A percentile compares a stretch with the other conserved stretches of the same genome.
Conservation (phyloP, 2,113 vertebrate genomes). For the Jaculus jaculus region DNA sequence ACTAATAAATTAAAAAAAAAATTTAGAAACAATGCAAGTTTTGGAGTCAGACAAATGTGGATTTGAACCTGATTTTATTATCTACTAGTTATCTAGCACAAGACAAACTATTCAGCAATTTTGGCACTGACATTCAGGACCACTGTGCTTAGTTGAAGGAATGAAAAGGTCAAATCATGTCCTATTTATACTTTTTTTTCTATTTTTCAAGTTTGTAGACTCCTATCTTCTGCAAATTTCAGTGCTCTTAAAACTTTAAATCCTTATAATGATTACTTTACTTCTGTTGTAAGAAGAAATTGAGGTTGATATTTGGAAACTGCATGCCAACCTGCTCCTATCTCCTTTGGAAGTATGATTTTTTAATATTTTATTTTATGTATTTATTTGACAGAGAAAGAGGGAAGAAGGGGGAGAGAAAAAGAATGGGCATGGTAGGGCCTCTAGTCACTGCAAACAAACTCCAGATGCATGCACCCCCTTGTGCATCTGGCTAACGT, state of each 20-base stretch:
- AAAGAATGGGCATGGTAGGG: too few species aligned
- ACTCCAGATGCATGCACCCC: too few species aligned
- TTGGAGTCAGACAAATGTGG: not conserved
- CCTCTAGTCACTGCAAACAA: too few species aligned
- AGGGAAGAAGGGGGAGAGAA: too few species aligned
- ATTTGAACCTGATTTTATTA: constrained; percentile 39
- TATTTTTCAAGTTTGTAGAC: not conserved
- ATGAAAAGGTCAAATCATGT: not conserved
- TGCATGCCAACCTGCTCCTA: too few species aligned
- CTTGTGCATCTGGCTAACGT: too few species aligned
- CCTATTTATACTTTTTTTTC: not conserved
- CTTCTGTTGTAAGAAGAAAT: constrained; percentile 31
- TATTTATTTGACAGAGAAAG: too few species aligned
- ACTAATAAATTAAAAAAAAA: too few species aligned
- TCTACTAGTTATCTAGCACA: constrained; percentile 22
- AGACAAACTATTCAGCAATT: not conserved
- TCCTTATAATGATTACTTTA: not conserved
- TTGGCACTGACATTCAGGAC: not conserved
- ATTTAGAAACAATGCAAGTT: not conserved
- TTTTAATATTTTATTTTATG: too few species aligned
- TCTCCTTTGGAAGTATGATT: not conserved
- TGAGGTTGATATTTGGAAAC: too few species aligned
- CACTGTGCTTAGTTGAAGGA: not conserved
- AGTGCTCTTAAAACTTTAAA: constrained; percentile 45
- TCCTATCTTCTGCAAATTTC: not conserved